Evolutionary conservation across 2,888 invertebrate genomes (phyloP).

Genomic region (Theristus sp.): DNA sequence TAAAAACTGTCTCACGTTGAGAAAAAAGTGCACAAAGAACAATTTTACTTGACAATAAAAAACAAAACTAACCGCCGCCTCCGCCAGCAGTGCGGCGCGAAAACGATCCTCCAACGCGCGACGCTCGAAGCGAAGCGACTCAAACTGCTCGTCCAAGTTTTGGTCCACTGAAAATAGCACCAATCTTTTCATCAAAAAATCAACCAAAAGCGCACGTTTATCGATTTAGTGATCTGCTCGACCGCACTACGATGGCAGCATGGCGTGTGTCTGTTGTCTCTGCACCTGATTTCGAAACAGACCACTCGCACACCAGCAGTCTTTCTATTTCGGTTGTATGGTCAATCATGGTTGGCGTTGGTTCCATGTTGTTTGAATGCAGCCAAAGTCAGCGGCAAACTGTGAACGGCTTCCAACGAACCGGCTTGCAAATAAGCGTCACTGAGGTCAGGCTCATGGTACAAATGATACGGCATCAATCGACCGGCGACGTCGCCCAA

Average conservation of each 20-base stretch:
- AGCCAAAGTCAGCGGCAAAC: background rate
- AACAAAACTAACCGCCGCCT: background rate
- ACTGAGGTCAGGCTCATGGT: background rate
- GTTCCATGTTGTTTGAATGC: no score
- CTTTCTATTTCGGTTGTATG: no score
- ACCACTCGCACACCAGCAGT: no score
- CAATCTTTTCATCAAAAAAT: no score
- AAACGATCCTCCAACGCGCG: background rate
- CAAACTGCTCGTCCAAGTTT: background rate
- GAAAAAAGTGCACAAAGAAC: no score
- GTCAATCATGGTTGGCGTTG: no score
- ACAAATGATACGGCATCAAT: background rate
- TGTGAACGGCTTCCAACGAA: no score
- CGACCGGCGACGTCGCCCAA: background rate
- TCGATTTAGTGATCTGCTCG: no score
- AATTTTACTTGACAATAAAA: background rate
- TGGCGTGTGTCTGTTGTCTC: no score
- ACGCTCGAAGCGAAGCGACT: background rate
- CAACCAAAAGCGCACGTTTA: no score
- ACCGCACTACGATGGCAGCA: no score
- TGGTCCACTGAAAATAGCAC: background rate
- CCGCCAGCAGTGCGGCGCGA: background rate
- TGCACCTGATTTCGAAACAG: no score
- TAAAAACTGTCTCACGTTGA: background rate
- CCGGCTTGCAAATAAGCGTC: background rate